Evolutionary conservation across 2,888 invertebrate species (phyloP), one percentile per base, ranked within the genome.

Genomic region (Globia sparganii): DNA sequence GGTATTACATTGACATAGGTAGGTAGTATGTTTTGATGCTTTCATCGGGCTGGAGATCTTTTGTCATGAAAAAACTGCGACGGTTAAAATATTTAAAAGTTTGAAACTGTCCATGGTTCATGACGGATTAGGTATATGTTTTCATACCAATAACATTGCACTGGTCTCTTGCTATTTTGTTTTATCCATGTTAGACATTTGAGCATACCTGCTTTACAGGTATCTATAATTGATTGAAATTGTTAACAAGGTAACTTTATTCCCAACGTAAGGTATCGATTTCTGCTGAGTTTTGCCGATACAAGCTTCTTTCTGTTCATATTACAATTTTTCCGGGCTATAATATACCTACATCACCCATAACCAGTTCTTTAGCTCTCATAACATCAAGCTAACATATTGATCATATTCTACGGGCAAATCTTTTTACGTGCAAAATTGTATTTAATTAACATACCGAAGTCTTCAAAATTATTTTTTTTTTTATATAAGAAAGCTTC

Each of bases 401-500:
- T 49, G 34, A 56, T 66, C 53, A 37, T 9, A 43, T 77, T 70
- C 31, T 67, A 37, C 15, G 28, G 34, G 15, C 37, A 78, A 70
- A 74, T 46, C n/a, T 37, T 28, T n/a, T n/a, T n/a, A n/a, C n/a
- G n/a, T n/a, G n/a, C n/a, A n/a, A n/a, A n/a, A n/a, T n/a, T n/a
- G n/a, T n/a, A 65, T 70, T 78, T 70, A 75, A 72, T 53, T 67
- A 72, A 67, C 43, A n/a, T 70, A 37, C 46, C 66, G 0, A 81
- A 66, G 76, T 65, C 64, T 81, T 31, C 31, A 53, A 77, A 81
- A 85, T 72, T 21, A 40, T 2, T 4, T 59, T 64, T 58, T 53
- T 64, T 58, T 53, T 70, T 46, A 28, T n/a, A 74, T 66, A 83
- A 65, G 43, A 76, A 80, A 77, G 83, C 28, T n/a, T 65, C 76